These are phyloP conservation scores for Aldabrachelys gigantea DNA, from an alignment of 2,113 vertebrate species.

Conservation along the genomic window DNA sequence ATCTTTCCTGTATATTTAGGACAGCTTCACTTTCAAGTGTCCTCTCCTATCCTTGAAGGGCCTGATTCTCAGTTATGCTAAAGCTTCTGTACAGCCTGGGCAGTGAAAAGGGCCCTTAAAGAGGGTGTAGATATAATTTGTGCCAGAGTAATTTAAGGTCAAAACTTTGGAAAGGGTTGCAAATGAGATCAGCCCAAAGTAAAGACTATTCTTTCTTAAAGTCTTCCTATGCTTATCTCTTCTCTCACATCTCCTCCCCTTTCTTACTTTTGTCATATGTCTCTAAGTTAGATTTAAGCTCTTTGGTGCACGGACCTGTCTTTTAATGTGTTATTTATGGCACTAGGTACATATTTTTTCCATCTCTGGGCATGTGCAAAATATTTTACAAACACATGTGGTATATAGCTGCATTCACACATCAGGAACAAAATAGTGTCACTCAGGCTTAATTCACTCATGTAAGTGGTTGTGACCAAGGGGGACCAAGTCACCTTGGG, in stretches of 20 bases:
- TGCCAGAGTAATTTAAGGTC: background rate
- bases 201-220: background rate
- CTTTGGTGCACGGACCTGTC: background rate
- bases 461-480: background rate
- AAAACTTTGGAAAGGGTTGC: background rate
- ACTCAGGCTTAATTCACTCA: background rate
- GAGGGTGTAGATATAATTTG: background rate
- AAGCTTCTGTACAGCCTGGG: background rate
- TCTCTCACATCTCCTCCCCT: background rate
- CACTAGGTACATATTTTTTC: background rate
- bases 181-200: rapidly evolving
- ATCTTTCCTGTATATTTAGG: background rate
- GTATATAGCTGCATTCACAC: background rate
- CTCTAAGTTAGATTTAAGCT: background rate
- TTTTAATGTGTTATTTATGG: background rate
- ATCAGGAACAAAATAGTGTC: background rate
- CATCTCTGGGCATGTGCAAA: background rate
- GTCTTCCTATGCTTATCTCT: background rate
- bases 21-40: background rate
- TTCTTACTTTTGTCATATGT: background rate
- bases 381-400: background rate
- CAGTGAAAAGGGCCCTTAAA: background rate
- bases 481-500: too few relatives aligned
- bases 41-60: background rate
- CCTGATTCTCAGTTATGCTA: background rate